Evolutionary conservation across 1,140 invertebrate genomes (phyloP).

Genomic region (Caenorhabditis briggsae): DNA sequence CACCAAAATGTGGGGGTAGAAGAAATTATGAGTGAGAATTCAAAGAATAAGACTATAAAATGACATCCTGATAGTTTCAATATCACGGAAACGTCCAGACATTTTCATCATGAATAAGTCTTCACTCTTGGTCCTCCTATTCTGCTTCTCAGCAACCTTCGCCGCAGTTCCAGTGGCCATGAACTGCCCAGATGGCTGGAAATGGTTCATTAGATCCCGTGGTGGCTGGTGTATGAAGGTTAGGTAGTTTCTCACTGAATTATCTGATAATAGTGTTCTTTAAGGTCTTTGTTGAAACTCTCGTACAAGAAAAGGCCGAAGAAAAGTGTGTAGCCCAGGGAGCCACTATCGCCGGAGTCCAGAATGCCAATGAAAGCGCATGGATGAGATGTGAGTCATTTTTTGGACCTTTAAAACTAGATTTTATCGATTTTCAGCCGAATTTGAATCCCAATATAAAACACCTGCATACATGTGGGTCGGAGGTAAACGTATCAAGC

Average conservation of each 20-base stretch:
- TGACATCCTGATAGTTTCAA: too few relatives aligned
- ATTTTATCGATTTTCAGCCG: not conserved
- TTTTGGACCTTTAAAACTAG: not conserved
- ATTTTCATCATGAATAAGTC: too few relatives aligned
- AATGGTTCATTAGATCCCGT: constrained; percentile 8
- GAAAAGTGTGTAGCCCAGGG: not conserved
- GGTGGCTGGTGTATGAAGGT: constrained; percentile 33
- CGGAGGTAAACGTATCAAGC: not conserved
- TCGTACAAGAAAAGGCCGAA: not conserved
- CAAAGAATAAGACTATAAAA: too few relatives aligned
- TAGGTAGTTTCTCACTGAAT: not conserved
- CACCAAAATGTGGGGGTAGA: too few relatives aligned
- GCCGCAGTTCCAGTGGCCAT: not conserved
- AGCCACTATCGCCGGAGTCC: not conserved
- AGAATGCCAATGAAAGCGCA: not conserved
- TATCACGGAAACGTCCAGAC: too few relatives aligned
- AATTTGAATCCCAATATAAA: not conserved
- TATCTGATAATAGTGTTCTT: not conserved
- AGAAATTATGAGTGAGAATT: too few relatives aligned
- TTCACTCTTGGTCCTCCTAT: too few relatives aligned
- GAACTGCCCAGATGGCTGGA: not conserved
- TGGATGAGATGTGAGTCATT: not conserved
- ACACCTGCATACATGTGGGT: not conserved
- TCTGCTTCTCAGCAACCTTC: too few relatives aligned
- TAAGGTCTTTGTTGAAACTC: not conserved